These are phyloP conservation scores for Salvelinus alpinus DNA, from an alignment of 2,113 vertebrate genomes.

Conservation along the genomic window DNA sequence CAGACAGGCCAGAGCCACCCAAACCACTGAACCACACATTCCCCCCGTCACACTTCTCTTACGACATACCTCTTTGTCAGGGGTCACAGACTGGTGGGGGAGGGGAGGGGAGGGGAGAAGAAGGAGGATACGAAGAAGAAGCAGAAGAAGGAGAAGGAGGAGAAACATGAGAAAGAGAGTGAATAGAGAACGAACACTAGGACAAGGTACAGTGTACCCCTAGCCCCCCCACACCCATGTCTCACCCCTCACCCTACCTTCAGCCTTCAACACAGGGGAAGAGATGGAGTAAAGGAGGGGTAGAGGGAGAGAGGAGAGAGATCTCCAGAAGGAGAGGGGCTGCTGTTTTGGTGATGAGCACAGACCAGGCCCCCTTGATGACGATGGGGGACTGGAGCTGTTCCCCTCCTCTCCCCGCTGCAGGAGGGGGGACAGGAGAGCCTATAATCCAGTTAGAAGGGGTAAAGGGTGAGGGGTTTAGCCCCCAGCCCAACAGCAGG, in stretches of 20 bases:
- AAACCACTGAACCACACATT: conserved; percentile 52
- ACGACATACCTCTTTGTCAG: conserved; percentile 62
- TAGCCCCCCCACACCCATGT: not conserved
- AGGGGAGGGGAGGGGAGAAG: not conserved
- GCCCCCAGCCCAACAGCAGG: conserved; percentile 61
- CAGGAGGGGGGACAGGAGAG: conserved; percentile 29
- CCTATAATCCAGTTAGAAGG: conserved; percentile 57
- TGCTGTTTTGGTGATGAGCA: conserved; percentile 43
- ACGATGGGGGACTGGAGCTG: conserved; percentile 4
- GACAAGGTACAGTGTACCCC: not conserved
- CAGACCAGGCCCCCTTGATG: conserved; percentile 18
- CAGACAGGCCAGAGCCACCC: conserved; percentile 41
- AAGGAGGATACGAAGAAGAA: not conserved
- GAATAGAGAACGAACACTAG: not conserved
- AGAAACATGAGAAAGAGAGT: not conserved
- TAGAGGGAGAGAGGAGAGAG: not conserved
- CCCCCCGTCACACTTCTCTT: conserved; percentile 64
- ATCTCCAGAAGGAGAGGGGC: not conserved
- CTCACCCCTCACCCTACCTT: not conserved
- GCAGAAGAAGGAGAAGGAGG: not conserved
- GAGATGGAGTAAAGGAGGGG: not conserved
- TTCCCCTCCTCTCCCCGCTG: conserved; percentile 24
- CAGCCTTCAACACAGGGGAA: conserved; percentile 3
- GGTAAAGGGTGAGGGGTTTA: conserved; percentile 33
- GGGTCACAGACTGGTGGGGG: conserved; percentile 55